Evolutionary conservation across 2,113 vertebrate genomes (phyloP), one percentile per base, ranked within the genome.

Genomic region (Rhinolophus sinicus): DNA sequence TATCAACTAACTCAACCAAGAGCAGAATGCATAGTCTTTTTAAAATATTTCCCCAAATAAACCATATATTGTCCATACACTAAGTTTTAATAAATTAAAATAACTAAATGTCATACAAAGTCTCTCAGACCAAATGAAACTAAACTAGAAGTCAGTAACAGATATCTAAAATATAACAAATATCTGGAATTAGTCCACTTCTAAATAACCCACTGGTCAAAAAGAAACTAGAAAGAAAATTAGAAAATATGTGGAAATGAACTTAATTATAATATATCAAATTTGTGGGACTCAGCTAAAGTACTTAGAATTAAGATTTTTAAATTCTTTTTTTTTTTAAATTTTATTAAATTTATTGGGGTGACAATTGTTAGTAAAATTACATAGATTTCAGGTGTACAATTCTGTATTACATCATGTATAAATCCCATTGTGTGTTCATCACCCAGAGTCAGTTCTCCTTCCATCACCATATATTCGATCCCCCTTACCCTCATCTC

Each of bases 71-170:
- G 8, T 21, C 28, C 8, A 58, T 58, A 67, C 60, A 56, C 38
- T 67, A 62, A 35, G 54, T 95, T 80, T 81, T n/a, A 50, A 73
- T 80, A 65, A 73, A 38, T 65, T 92, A n/a, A 88, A 92, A 73
- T 58, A 67, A 69, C 22, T 60, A 82, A 81, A 40, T 44, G 50
- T 67, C 26, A 88, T 5, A 40, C 8, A 62, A 92, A 40, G 21
- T 60, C 5, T 69, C 13, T 69, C 28, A 83, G 56, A 76, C 11
- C 38, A 83, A 83, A 62, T 62, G 12, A 4, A 76, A 70, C 4
- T 83, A 69, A 93, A 75, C 26, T 67, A 65, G 24, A 95, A 82
- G 58, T 58, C 12, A 82, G 35, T 67, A 75, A 58, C 58, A 76
- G 8, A 44, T 35, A 28, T 62, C 22, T 38, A 12, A 35, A 87